A percentile compares a stretch with the other conserved stretches of the same genome.
Evolutionary conservation across 2,113 vertebrate genomes (phyloP).

Genomic region (Hyperopisus bebe): DNA sequence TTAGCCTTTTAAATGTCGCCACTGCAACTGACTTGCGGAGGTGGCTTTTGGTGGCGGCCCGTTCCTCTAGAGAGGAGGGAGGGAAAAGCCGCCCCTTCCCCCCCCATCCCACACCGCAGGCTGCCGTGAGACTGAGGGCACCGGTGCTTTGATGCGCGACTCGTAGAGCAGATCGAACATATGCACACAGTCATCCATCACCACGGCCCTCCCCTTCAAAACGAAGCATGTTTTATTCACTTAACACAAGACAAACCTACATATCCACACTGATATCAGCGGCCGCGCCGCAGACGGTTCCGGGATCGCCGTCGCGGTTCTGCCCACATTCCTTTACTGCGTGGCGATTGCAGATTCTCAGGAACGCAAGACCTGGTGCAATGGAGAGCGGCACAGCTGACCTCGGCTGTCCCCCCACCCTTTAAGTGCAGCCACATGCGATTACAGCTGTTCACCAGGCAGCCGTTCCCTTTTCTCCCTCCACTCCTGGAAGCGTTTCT

Average conservation of each 20-base stretch:
- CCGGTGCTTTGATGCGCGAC: background rate
- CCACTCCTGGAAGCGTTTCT: slow-evolving; percentile 22
- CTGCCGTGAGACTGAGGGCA: background rate
- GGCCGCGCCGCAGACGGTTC: no score
- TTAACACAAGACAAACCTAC: background rate
- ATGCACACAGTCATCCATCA: slow-evolving; percentile 11
- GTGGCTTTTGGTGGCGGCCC: slow-evolving; percentile 54
- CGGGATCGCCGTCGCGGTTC: background rate
- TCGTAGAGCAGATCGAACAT: background rate
- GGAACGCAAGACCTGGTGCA: background rate
- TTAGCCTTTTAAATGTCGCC: slow-evolving; percentile 60
- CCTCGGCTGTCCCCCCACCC: background rate
- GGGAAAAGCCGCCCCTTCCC: background rate
- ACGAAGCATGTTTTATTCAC: background rate
- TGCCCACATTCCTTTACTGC: background rate
- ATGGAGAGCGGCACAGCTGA: background rate
- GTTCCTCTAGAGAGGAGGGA: slow-evolving; percentile 42
- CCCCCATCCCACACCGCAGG: background rate
- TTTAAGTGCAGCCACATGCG: background rate
- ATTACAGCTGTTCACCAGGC: slow-evolving; percentile 41
- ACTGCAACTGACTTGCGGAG: slow-evolving; percentile 51
- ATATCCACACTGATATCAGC: background rate
- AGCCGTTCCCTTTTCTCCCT: background rate
- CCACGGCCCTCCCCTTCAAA: background rate
- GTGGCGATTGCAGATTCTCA: background rate